A percentile compares a stretch with the other conserved stretches of the same genome.
phyloP scores from a whole-genome alignment of 2,888 invertebrate species.

The Andricus curvator region DNA sequence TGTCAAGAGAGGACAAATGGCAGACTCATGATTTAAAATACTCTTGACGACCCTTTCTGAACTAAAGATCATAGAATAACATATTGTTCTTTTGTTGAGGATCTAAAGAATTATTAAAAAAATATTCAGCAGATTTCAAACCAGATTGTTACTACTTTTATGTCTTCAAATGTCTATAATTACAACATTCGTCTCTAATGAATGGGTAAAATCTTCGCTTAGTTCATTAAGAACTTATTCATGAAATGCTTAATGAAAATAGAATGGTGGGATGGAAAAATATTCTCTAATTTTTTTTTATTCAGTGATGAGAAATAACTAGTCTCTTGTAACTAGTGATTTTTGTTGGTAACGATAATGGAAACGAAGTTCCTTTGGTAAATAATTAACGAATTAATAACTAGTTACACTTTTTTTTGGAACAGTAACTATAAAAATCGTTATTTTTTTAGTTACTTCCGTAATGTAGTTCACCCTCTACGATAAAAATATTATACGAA shows the following conservation, averaged over 20 bases:
- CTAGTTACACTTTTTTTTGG: too few species aligned
- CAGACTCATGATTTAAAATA: slow-evolving; percentile 43
- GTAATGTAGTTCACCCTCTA: too few species aligned
- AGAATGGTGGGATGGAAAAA: not conserved
- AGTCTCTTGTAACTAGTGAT: too few species aligned
- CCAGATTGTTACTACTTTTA: not conserved
- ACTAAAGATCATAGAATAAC: not conserved
- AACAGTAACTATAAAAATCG: too few species aligned
- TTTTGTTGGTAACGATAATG: too few species aligned
- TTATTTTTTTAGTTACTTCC: too few species aligned
- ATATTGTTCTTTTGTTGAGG: not conserved
- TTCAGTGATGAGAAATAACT: not conserved
- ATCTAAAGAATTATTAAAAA: not conserved
- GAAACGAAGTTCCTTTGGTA: too few species aligned
- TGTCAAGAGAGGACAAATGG: slow-evolving; percentile 49
- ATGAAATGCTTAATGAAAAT: not conserved
- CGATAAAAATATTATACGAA: too few species aligned
- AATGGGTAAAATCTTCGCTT: not conserved
- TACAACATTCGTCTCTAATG: not conserved
- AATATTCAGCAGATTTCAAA: not conserved
- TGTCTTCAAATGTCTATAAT: not conserved
- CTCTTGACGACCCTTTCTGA: not conserved
- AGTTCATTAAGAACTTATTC: not conserved
- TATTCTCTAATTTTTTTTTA: not conserved
- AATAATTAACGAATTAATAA: too few species aligned